These are phyloP conservation scores for Chondrosia reniformis DNA, from an alignment of 37 sponge, comb jelly and placozoan genomes.

Conservation along the genomic window DNA sequence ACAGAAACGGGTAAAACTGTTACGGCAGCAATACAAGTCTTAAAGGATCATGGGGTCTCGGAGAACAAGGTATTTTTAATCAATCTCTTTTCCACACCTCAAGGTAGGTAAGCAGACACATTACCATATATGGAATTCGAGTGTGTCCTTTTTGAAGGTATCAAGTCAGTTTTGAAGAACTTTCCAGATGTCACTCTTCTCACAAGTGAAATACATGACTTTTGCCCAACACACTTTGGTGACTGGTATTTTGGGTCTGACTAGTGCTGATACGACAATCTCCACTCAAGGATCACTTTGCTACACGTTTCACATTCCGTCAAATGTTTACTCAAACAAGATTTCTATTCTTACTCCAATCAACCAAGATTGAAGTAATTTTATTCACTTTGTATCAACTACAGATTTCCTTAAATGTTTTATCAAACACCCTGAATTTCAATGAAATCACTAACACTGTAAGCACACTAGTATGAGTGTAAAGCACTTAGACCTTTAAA, in stretches of 20 bases:
- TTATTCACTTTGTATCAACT: too few species aligned
- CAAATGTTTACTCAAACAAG: too few species aligned
- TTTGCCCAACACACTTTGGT: conserved; percentile 74
- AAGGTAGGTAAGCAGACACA: conserved; percentile 16
- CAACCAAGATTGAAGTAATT: too few species aligned
- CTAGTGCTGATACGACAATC: background rate
- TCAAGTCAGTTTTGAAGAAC: conserved; percentile 21
- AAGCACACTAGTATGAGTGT: too few species aligned
- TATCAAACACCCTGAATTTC: too few species aligned
- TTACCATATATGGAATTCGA: background rate
- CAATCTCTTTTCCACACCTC: conserved; percentile 70
- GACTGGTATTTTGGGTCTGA: conserved; percentile 76
- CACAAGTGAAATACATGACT: conserved; percentile 72
- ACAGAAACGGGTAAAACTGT: conserved; percentile 85
- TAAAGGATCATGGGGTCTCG: conserved; percentile 79
- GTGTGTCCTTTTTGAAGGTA: conserved; percentile 21
- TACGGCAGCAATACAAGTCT: conserved; percentile 49
- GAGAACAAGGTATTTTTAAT: conserved; percentile 74
- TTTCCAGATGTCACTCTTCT: conserved; percentile 69
- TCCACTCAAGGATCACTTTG: too few species aligned
- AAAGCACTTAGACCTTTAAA: too few species aligned
- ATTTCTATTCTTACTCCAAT: too few species aligned
- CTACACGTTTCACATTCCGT: too few species aligned
- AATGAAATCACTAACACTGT: too few species aligned
- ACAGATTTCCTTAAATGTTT: too few species aligned